phyloP scores from a whole-genome alignment of 2,113 vertebrate genomes.

The Tiliqua scincoides region DNA sequence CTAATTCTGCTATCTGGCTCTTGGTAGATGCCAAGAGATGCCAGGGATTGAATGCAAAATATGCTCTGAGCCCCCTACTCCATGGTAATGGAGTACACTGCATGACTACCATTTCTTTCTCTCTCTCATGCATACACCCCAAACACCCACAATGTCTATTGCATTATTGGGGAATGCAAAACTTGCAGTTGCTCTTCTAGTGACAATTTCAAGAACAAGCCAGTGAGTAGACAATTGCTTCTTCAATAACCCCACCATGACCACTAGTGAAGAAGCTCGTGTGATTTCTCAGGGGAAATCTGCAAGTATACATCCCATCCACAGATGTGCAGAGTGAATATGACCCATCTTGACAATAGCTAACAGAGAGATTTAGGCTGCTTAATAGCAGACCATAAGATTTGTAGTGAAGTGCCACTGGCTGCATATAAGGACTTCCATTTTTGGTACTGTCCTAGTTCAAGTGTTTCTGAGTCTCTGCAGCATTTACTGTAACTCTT shows the following conservation, averaged over 20 bases:
- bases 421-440: not conserved
- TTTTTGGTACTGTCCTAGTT: rapidly evolving
- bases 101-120: not conserved
- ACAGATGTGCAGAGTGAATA: not conserved
- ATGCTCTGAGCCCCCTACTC: not conserved
- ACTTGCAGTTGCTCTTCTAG: not conserved
- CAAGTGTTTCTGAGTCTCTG: rapidly evolving
- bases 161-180: not conserved
- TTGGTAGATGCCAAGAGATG: not conserved
- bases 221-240: not conserved
- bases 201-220: not conserved
- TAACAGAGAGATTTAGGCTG: not conserved
- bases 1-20: not conserved
- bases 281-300: not conserved
- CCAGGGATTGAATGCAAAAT: not conserved
- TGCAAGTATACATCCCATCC: not conserved
- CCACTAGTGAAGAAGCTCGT: not conserved
- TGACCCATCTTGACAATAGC: not conserved
- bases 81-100: no score
- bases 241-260: not conserved
- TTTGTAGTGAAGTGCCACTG: not conserved
- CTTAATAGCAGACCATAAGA: not conserved
- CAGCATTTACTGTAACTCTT: not conserved
- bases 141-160: no score
- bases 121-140: no score